These are phyloP conservation scores for Notolepis coatsorum DNA, from an alignment of 2,797 vertebrate genomes.

Conservation along the genomic window DNA sequence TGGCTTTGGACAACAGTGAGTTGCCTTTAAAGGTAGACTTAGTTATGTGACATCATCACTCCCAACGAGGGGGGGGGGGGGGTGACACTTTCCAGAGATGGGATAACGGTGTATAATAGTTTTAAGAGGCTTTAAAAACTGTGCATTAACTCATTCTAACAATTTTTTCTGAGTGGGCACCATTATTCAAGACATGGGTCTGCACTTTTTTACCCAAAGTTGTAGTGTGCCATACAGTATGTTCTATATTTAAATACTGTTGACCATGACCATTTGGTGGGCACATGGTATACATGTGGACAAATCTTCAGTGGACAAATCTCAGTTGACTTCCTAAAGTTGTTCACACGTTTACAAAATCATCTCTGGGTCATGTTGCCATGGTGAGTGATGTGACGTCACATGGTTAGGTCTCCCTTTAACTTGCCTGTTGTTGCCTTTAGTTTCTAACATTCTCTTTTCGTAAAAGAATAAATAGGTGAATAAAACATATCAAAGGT, in stretches of 20 bases:
- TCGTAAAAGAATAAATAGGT: slow-evolving; percentile 61
- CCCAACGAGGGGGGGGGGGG: not conserved
- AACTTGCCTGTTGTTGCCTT: slow-evolving; percentile 84
- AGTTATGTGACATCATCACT: slow-evolving; percentile 30
- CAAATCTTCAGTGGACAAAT: not conserved
- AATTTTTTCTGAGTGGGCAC: not conserved
- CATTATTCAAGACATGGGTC: no score
- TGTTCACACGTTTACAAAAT: not conserved
- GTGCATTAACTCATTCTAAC: not conserved
- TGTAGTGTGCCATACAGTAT: no score
- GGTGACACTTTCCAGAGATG: slow-evolving; percentile 8
- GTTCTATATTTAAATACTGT: no score
- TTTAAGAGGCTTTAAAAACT: not conserved
- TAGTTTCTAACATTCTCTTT: slow-evolving; percentile 77
- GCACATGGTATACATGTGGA: no score
- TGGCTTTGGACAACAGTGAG: slow-evolving; percentile 76
- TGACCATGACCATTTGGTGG: no score
- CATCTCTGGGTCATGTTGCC: slow-evolving; percentile 18
- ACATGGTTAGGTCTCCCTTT: slow-evolving; percentile 62
- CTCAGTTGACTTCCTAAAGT: not conserved
- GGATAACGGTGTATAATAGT: not conserved
- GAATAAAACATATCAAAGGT: slow-evolving; percentile 79
- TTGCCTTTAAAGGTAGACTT: slow-evolving; percentile 71
- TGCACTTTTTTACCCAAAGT: no score
- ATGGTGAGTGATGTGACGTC: slow-evolving; percentile 20